Base-by-base conservation (phyloP, 2,888 invertebrate species). In the Melanargia galathea region DNA sequence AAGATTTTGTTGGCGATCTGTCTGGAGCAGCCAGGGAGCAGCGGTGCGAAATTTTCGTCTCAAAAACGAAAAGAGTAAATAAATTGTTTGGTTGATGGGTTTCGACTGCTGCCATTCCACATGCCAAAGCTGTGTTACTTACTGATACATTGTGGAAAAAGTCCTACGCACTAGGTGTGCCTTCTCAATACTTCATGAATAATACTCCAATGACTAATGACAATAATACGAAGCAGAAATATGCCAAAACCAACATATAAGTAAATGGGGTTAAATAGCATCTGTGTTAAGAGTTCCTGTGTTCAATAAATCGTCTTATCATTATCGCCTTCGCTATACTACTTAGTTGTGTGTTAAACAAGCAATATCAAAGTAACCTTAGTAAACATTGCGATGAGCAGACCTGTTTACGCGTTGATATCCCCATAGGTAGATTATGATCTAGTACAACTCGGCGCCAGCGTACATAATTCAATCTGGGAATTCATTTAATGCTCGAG, bases 401-500 rank as follows among this genome's bases (percentile, higher is more conserved):
- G 79, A 82, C 79, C 77, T 83, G 85, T 86, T 86, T 83, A 82
- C 80, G 73, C 76, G 71, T 73, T 76, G 74, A 74, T 75, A 77
- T 79, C 77, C 80, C 78, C 76, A 76, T 77, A 78, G 77, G 75
- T 77, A 83, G 84, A 88, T 87, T 79, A 82, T 80, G 78, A 87
- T 87, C 87, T 83, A 81, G 84, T 82, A 80, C 81, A 80, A 76
- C 73, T 75, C 76, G 82, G 81, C 86, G 84, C 84, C 84, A 78
- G 79, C 79, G 77, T 79, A 82, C 86, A 86, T 88, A 87, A 86
- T 82, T 87, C 86, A 86, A 84, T 86, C 81, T 74, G 82, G 80
- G 82, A 86, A 87, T 89, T 90, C 84, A 87, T 86, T 85, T 86
- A 82, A 87, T 85, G 80, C 82, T 77, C 79, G 83, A 85, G 86